Evolutionary conservation across 2,113 vertebrate species (phyloP).

Genomic region (Otocyon megalotis): DNA sequence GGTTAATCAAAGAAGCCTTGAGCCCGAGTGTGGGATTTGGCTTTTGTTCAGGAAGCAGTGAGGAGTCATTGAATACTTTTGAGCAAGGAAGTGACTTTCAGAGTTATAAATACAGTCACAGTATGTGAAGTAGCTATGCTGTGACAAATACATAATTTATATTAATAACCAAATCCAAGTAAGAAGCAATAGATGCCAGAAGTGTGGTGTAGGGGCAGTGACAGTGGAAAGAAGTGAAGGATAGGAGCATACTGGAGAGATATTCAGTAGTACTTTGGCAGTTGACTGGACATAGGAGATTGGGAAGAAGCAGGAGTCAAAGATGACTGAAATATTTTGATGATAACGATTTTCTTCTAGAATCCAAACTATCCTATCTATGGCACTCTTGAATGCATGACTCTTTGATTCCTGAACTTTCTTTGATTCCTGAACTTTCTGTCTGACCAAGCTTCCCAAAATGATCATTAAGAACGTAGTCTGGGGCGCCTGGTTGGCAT

Average conservation of each 20-base stretch:
- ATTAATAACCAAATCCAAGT: slow-evolving; percentile 45
- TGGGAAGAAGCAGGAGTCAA: neutral
- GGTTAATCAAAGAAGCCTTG: neutral
- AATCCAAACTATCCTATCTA: slow-evolving; percentile 46
- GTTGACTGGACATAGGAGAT: neutral
- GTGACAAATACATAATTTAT: slow-evolving; percentile 41
- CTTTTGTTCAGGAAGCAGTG: slow-evolving; percentile 7
- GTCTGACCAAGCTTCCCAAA: slow-evolving; percentile 24
- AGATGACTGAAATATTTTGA: slow-evolving; percentile 44
- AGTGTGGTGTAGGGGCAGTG: neutral
- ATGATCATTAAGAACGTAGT: slow-evolving; percentile 27
- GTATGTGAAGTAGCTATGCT: slow-evolving; percentile 33
- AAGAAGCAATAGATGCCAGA: neutral
- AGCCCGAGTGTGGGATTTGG: neutral
- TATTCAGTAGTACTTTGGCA: slow-evolving; percentile 5
- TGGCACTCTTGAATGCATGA: slow-evolving; percentile 38
- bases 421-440: slow-evolving; percentile 62
- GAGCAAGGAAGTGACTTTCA: slow-evolving; percentile 46
- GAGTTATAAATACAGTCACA: slow-evolving; percentile 52
- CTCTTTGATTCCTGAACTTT: slow-evolving; percentile 55
- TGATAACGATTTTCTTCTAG: slow-evolving; percentile 43
- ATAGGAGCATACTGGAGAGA: neutral
- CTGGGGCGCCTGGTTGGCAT: neutral
- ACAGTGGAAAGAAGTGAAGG: neutral
- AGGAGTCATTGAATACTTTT: slow-evolving; percentile 56